Conservation (phyloP, 2,113 vertebrate genomes). For the Mola mola region DNA sequence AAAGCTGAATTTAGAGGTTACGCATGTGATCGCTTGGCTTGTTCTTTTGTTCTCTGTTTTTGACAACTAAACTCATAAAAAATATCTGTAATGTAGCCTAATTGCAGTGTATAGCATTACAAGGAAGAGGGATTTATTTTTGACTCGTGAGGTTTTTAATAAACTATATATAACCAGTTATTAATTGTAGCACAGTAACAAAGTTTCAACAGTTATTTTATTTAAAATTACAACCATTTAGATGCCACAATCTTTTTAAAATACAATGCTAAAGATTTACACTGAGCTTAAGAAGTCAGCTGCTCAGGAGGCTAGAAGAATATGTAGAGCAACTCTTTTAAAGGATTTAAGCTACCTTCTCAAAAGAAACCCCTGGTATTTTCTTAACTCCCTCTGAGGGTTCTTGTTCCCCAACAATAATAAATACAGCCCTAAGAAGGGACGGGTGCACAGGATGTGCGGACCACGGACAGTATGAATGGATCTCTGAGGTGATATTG, state of each 20-base stretch:
- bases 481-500: slow-evolving; percentile 50
- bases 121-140: slow-evolving; percentile 48
- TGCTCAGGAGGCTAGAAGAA: background rate
- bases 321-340: slow-evolving; percentile 4
- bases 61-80: slow-evolving; percentile 37
- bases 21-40: slow-evolving; percentile 42
- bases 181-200: background rate
- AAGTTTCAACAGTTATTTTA: background rate
- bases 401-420: slow-evolving; percentile 46
- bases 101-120: slow-evolving; percentile 29
- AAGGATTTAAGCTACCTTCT: slow-evolving; percentile 5
- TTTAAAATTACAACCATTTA: slow-evolving; percentile 1
- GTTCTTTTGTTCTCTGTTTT: slow-evolving; percentile 30
- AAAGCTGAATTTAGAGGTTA: too few relatives aligned
- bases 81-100: slow-evolving; percentile 32
- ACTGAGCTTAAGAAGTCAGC: background rate
- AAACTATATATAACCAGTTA: slow-evolving; percentile 30
- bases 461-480: slow-evolving; percentile 50
- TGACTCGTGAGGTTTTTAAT: slow-evolving; percentile 33
- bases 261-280: background rate
- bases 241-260: background rate
- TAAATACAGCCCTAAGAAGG: slow-evolving; percentile 33
- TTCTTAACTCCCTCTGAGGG: slow-evolving; percentile 9
- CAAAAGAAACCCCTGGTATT: slow-evolving; percentile 19
- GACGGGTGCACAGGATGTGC: slow-evolving; percentile 8